Conservation (phyloP, 2,797 vertebrate genomes). For the Masticophis lateralis region DNA sequence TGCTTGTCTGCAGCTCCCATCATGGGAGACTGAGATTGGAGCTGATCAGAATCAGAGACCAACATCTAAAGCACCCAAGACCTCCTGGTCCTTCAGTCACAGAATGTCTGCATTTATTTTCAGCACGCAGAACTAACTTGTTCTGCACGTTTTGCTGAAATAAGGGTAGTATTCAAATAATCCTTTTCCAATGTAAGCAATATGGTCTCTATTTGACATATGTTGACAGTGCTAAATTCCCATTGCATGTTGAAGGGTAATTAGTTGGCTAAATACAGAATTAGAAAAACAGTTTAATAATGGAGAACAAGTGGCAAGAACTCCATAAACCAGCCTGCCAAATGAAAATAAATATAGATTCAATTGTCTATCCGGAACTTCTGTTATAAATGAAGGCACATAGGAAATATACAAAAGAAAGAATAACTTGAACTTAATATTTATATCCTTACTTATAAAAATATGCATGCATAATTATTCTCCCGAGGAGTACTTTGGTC, state of each 20-base stretch:
- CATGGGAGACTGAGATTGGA: background rate
- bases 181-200: constrained; percentile 42
- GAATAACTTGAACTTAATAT: constrained; percentile 45
- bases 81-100: background rate
- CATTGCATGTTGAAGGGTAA: constrained; percentile 38
- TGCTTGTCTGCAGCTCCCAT: background rate
- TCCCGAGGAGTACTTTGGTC: constrained; percentile 10
- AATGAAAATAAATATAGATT: constrained; percentile 43
- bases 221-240: constrained; percentile 48
- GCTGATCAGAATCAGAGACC: background rate
- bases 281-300: constrained; percentile 30
- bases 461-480: constrained; percentile 50
- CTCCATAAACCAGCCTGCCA: constrained; percentile 40
- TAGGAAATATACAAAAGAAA: constrained; percentile 36
- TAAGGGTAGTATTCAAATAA: constrained; percentile 17
- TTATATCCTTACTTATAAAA: background rate
- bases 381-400: constrained; percentile 12
- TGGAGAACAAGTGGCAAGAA: constrained; percentile 30
- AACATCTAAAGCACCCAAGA: background rate
- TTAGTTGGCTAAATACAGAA: constrained; percentile 43
- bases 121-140: background rate
- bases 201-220: constrained; percentile 30
- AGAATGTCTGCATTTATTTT: background rate
- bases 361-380: constrained; percentile 31
- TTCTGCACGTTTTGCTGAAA: constrained; percentile 25